Percentiles rank a stretch among this genome's conserved stretches.
Conservation (phyloP, 2,797 vertebrate species). For the Chrysocyon brachyurus region DNA sequence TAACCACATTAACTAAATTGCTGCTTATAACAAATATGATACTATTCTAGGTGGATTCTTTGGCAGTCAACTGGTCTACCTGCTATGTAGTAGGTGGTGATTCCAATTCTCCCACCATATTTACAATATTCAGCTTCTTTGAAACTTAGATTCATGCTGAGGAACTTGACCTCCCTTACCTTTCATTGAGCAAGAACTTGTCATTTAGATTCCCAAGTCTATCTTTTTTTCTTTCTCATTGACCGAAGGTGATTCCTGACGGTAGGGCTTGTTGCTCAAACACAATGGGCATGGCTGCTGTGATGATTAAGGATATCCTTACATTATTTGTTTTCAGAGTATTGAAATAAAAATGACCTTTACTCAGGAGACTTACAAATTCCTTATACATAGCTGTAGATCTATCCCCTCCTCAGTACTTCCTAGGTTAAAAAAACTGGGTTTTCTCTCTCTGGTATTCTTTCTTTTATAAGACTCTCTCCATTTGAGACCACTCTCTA, state of each 20-base stretch:
- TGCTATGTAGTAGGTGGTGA: slow-evolving; percentile 50
- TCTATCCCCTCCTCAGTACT: neutral
- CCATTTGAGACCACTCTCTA: neutral
- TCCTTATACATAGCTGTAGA: neutral
- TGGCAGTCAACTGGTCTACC: slow-evolving; percentile 66
- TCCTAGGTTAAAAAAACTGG: neutral
- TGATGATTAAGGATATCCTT: neutral
- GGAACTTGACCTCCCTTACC: neutral
- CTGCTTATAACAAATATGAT: slow-evolving; percentile 62
- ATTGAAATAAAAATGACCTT: slow-evolving; percentile 54
- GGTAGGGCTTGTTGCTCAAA: neutral
- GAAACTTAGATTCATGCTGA: slow-evolving; percentile 43
- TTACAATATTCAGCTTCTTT: neutral
- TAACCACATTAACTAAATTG: slow-evolving; percentile 72
- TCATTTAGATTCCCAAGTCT: neutral
- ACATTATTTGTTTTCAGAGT: slow-evolving; percentile 44
- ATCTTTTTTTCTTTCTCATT: neutral
- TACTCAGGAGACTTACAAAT: slow-evolving; percentile 1
- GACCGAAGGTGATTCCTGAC: neutral
- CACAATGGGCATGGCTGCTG: neutral
- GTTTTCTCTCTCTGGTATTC: neutral
- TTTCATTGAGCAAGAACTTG: neutral
- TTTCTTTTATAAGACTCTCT: neutral
- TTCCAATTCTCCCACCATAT: slow-evolving; percentile 37
- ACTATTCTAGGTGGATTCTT: slow-evolving; percentile 43